phyloP scores from a whole-genome alignment of 1,140 invertebrate genomes.

The Limonius californicus region DNA sequence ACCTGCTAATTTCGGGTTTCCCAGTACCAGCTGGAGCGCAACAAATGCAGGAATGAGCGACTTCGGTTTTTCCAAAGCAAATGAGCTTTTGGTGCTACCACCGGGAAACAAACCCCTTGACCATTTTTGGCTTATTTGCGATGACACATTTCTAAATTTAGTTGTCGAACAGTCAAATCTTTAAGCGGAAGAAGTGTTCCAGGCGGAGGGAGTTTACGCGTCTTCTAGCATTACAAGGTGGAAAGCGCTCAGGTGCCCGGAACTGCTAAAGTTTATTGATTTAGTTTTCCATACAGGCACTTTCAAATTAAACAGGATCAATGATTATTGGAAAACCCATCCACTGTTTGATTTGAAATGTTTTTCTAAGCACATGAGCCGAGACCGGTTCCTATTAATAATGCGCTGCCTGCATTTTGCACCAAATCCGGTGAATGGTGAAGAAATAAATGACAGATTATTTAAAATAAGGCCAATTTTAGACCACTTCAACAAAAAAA shows the following conservation, averaged over 20 bases:
- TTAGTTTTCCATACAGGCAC: slow-evolving; percentile 27
- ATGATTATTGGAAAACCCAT: slow-evolving; percentile 35
- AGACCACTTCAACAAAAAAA: slow-evolving; percentile 35
- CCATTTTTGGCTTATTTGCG: slow-evolving; percentile 14
- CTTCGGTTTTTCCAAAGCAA: neutral
- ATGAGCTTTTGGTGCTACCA: neutral
- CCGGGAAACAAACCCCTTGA: neutral
- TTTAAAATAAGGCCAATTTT: slow-evolving; percentile 29
- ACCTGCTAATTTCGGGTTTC: no score
- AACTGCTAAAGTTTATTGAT: slow-evolving; percentile 30
- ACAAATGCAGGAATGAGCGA: no score
- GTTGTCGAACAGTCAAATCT: slow-evolving; percentile 27
- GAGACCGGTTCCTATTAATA: slow-evolving; percentile 34
- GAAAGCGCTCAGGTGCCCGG: slow-evolving; percentile 26
- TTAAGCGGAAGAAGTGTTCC: slow-evolving; percentile 29
- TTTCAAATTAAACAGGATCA: slow-evolving; percentile 24
- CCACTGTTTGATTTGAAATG: slow-evolving; percentile 24
- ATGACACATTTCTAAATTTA: slow-evolving; percentile 21
- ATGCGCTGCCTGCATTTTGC: slow-evolving; percentile 32
- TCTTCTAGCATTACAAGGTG: slow-evolving; percentile 25
- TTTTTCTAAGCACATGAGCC: slow-evolving; percentile 29
- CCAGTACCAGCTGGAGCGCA: no score
- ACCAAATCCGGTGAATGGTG: slow-evolving; percentile 16
- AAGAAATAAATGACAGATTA: slow-evolving; percentile 12
- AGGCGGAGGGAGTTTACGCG: neutral